These are phyloP conservation scores for Nemotelus nigrinus DNA, from an alignment of 2,888 invertebrate genomes.

Conservation along the genomic window DNA sequence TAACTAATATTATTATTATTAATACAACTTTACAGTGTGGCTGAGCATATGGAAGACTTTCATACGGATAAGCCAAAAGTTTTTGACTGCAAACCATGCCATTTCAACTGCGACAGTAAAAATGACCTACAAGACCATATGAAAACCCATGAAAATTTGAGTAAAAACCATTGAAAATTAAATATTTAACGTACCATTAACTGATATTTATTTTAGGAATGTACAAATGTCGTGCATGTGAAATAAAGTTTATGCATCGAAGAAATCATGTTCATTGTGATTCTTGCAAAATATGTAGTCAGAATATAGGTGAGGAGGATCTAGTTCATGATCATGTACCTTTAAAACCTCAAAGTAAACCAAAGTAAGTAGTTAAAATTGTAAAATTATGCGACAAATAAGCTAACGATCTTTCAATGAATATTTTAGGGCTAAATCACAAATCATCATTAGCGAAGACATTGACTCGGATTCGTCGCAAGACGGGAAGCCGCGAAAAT, in stretches of 20 bases:
- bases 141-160: constrained; percentile 5
- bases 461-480: not conserved
- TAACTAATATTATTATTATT: too few relatives aligned
- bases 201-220: constrained; percentile 7
- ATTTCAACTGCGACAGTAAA: not conserved
- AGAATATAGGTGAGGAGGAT: not conserved
- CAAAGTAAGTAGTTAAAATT: not conserved
- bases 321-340: not conserved
- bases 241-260: constrained; percentile 1
- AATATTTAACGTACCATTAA: not conserved
- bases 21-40: constrained; percentile 1
- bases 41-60: constrained; percentile 11
- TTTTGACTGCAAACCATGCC: constrained; percentile 17
- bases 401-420: not conserved
- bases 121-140: constrained; percentile 1
- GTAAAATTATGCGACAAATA: too few relatives aligned
- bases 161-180: not conserved
- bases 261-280: not conserved
- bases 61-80: not conserved
- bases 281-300: too few relatives aligned
- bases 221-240: constrained; percentile 23
- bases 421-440: not conserved
- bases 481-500: constrained; percentile 1
- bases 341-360: not conserved
- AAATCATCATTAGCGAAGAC: not conserved